Base-by-base conservation (phyloP, 2,888 invertebrate species). In the Heliothis peltigera region DNA sequence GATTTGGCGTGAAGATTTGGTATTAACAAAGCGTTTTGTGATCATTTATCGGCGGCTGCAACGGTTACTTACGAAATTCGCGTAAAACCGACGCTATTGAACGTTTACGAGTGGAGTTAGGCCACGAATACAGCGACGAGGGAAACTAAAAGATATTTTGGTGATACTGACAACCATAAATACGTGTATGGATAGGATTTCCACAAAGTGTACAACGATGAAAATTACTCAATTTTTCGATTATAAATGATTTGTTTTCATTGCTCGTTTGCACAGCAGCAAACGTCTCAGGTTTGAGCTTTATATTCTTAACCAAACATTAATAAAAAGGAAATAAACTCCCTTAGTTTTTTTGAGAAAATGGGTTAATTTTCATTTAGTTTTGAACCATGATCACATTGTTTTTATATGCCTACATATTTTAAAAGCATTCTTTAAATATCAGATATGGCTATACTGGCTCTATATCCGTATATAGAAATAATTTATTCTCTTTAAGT, bases 1-100 rank as follows among this genome's bases (percentile, higher is more conserved):
- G 80, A 80, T 79, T 80, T 69, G 69, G 56, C 80, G 77, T 81
- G 81, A 80, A 80, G 77, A 81, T 72, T 79, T 70, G 64, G 56
- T 72, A 70, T 77, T 79, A 81, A 81, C 81, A 80, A 80, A 81
- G 69, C 80, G 53, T 77, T 79, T 77, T 79, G 80, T 72, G 81
- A 79, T 81, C 82, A 81, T 79, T 80, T 81, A 77, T 81, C 77
- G 78, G 65, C 80, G 80, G 81, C 77, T 85, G 82, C 81, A 83
- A 81, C 79, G 81, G 78, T 82, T 80, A 78, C 80, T 84, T 82
- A 77, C 77, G 65, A 80, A 86, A 84, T 84, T 86, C 83, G 81
- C 85, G 84, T 84, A 83, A 82, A 84, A 83, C 82, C 77, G 67
- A 72, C 70, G 75, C 79, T 77, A 80, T 85, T 80, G 77, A 83